phyloP scores from a whole-genome alignment of 2,888 invertebrate genomes.

The Luffia ferchaultella region DNA sequence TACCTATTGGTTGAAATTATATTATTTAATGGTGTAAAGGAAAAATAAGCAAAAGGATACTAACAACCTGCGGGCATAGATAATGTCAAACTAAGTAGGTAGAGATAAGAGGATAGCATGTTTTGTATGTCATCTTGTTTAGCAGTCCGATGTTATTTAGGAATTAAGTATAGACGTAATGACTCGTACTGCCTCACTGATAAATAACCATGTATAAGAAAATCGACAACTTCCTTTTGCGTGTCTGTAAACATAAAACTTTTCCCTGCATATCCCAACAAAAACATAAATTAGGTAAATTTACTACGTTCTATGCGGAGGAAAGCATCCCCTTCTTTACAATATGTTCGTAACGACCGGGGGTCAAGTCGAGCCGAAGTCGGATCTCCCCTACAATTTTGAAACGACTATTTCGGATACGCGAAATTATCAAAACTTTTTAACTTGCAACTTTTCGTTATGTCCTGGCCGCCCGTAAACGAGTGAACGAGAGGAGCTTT shows the following conservation, averaged over 20 bases:
- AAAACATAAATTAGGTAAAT: slow-evolving; percentile 64
- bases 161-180: slow-evolving; percentile 18
- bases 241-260: slow-evolving; percentile 57
- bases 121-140: slow-evolving; percentile 26
- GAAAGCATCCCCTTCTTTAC: slow-evolving; percentile 59
- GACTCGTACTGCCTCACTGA: slow-evolving; percentile 29
- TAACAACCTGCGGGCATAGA: no score
- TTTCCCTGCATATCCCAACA: slow-evolving; percentile 58
- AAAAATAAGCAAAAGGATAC: no score
- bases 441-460: slow-evolving; percentile 58
- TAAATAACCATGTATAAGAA: slow-evolving; percentile 46
- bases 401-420: slow-evolving; percentile 37
- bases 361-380: slow-evolving; percentile 57
- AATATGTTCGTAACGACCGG: slow-evolving; percentile 57
- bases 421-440: slow-evolving; percentile 61
- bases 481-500: slow-evolving; percentile 33
- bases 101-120: no score
- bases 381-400: slow-evolving; percentile 45
- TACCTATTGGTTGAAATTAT: no score
- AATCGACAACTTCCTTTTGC: slow-evolving; percentile 58
- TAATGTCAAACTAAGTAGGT: no score
- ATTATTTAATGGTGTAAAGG: no score
- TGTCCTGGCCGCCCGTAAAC: slow-evolving; percentile 21
- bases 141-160: slow-evolving; percentile 39
- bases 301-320: slow-evolving; percentile 34